Evolutionary conservation across 2,888 invertebrate species (phyloP), one percentile per base, ranked within the genome.

Genomic region (Heliconius aoede): DNA sequence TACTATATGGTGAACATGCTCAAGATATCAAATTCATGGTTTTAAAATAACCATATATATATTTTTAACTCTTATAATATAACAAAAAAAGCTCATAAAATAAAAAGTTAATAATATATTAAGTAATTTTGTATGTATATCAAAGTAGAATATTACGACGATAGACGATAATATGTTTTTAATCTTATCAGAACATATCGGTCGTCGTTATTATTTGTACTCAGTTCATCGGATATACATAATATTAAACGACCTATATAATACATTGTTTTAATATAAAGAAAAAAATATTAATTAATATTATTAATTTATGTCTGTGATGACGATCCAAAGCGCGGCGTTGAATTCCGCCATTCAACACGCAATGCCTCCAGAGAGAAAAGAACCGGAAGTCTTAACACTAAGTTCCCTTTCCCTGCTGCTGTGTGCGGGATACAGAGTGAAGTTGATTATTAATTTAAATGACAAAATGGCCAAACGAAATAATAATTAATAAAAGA

Each of bases 141-240:
- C 55, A 69, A 69, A 69, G 28, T 30, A 32, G 11, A 60, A 15
- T 40, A 72, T 61, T 61, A 36, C 11, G 18, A 24, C 72, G 28
- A 61, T 72, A 72, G 11, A 36, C 60, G 24, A 61, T 61, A 72
- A 60, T 36, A 72, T 58, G 32, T 72, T 58, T 36, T 60, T 60
- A 72, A 72, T 72, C 60, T 72, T 72, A 72, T 72, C 40, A 60
- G 18, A 72, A 30, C n/a, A 72, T 61, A 61, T 72, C 60, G 5
- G 24, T 32, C n/a, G 36, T 72, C 13, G 13, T 36, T 72, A 60
- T 72, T 60, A 60, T 32, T 60, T 36, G 26, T 60, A 24, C 72
- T 24, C n/a, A 32, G 26, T 58, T 24, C 13, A 32, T 18, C 32
- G 24, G n/a, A 24, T 58, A 58, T 58, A 32, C 24, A 71, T 36